Base-by-base conservation (phyloP, 1,140 invertebrate species). In the Proales similis region DNA sequence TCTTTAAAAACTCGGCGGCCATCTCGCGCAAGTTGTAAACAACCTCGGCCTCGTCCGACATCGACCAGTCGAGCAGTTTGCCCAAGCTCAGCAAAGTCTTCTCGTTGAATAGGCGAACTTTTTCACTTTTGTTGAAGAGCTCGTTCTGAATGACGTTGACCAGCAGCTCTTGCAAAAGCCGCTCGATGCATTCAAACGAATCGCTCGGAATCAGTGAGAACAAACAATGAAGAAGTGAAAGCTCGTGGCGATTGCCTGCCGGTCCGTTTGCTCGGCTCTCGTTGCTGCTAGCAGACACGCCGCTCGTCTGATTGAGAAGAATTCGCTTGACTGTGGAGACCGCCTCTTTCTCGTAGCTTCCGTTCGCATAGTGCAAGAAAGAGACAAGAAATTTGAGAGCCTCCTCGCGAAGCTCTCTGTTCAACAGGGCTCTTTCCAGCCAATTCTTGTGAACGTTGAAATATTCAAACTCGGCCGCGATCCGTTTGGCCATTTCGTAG, bases 401-500 rank as follows among this genome's bases (percentile, higher is more conserved):
- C 51, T 42, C 45, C 45, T 57, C 51, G 20, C 51, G 51, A 12
- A 57, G 27, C 4, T 57, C 51, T 0, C 45, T 57, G 5, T 42
- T 39, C n/a, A 57, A 29, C 2, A 57, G n/a, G 45, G 45, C 39
- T 14, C 45, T 57, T 57, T 57, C 51, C 4, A 57, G 14, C 51
- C 51, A 57, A 57, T 39, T 57, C 45, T 57, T 57, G 6, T 36
- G 39, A 7, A 42, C 33, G 24, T 57, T 57, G 20, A 57, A 57
- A 42, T 57, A 57, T 19, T 57, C 32, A 29, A 57, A 57, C 27
- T 57, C 51, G 20, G 36, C 27, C 36, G 26, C 32, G 7, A 57
- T 57, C 45, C 45, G 51, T 43, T 57, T 57, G 33, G 51, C 51
- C 29, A 29, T 14, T 24, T 57, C 51, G 27, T 42, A 57, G 12